Evolutionary conservation across 2,113 vertebrate species (phyloP).

Genomic region (Microcebus murinus): DNA sequence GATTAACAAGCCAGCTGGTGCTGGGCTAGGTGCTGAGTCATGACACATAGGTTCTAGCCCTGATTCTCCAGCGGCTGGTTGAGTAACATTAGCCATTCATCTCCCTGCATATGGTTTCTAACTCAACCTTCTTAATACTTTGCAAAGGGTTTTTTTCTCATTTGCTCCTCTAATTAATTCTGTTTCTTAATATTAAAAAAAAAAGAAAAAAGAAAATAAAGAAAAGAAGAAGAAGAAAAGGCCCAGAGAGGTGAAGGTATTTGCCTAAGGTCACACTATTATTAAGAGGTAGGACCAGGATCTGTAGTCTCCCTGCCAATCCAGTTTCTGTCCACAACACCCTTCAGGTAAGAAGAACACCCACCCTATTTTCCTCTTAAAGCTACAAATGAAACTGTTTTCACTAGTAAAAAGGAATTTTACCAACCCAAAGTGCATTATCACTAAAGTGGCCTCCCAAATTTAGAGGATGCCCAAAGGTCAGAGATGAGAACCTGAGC

Average conservation of each 20-base stretch:
- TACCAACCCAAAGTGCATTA: neutral
- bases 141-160: neutral
- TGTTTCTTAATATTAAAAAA: neutral
- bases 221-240: neutral
- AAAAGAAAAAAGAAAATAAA: neutral
- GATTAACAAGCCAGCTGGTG: neutral
- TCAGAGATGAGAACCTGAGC: neutral
- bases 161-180: conserved; percentile 23
- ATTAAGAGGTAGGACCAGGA: neutral
- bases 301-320: neutral
- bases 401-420: neutral
- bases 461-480: conserved; percentile 41
- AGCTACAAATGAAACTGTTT: neutral
- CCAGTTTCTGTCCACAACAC: neutral
- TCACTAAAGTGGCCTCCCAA: conserved; percentile 11
- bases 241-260: neutral
- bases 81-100: neutral
- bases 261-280: neutral
- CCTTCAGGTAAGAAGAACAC: neutral
- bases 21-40: neutral
- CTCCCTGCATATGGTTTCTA: neutral
- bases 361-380: neutral
- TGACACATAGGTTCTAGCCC: neutral
- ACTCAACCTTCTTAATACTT: neutral
- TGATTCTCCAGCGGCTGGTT: neutral